phyloP scores from a whole-genome alignment of 1,140 invertebrate genomes.

The Ridgeia piscesae region DNA sequence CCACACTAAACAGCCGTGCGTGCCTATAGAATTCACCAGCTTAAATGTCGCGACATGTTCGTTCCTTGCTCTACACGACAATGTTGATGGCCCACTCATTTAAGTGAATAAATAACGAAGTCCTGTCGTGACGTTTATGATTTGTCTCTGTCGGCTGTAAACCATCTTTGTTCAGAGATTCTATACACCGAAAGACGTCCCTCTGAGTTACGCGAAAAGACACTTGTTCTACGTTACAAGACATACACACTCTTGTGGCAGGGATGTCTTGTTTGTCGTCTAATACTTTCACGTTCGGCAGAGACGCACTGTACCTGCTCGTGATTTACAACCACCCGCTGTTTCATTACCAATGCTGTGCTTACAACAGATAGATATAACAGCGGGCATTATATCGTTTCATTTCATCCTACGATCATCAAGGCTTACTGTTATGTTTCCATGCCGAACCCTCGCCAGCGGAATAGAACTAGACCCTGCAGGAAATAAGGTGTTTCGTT shows the following conservation, averaged over 20 bases:
- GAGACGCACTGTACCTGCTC: background rate
- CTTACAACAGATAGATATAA: background rate
- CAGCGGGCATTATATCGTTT: background rate
- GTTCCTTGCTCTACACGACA: background rate
- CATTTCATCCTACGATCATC: background rate
- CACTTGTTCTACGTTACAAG: background rate
- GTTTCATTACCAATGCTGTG: background rate
- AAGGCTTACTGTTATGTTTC: too few species aligned
- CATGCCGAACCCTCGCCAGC: too few species aligned
- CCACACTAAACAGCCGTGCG: background rate
- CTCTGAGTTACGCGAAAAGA: background rate
- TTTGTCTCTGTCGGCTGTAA: background rate
- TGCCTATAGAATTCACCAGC: background rate
- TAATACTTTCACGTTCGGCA: background rate
- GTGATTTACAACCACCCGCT: background rate
- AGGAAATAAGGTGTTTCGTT: too few species aligned
- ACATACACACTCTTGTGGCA: background rate
- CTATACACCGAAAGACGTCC: background rate
- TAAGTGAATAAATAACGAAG: background rate
- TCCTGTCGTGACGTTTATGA: background rate
- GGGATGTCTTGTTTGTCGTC: background rate
- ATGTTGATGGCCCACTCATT: background rate
- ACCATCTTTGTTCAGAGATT: background rate
- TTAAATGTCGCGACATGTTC: background rate
- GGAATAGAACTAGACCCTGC: too few species aligned